Evolutionary conservation across 2,797 vertebrate genomes (phyloP), one percentile per base, ranked within the genome.

Genomic region (Falco novaeseelandiae): DNA sequence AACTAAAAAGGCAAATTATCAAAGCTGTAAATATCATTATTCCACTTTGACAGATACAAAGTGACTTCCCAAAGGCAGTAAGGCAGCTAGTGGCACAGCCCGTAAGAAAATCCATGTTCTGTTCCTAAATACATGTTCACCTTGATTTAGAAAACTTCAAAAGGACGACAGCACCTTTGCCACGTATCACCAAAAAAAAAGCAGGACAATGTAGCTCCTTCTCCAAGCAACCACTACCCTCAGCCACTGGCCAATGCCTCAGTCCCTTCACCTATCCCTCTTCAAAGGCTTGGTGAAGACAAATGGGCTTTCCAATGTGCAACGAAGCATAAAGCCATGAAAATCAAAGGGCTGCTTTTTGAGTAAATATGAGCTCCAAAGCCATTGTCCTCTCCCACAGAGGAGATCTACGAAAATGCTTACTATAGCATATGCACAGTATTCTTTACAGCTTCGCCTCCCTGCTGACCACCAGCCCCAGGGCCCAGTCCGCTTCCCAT

Each of bases 311-410:
- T 97, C 93, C 90, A 90, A 58, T 69, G 69, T 83, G 84, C 76
- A 93, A 83, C 0, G 79, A 96, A 96, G 94, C 90, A 95, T 61
- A 92, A 96, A 93, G 61, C 61, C 92, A 97, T 83, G 92, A 96
- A 93, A 97, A 97, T 94, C 97, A 96, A 97, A 97, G 87, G 83
- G 58, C 61, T 95, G 89, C 93, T 95, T 96, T 96, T 87, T 85
- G 84, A 86, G 89, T 92, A 96, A 97, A 96, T 95, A 95, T 93
- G 83, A 97, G 92, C 69, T 89, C 90, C 90, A 95, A 91, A 95
- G 92, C 65, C 69, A 89, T 93, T 97, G 87, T 97, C 92, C 76
- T 96, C 89, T 95, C 93, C 87, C 90, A 96, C 76, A 81, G 89
- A 95, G 83, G 48, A 93, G 87, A 95, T 81, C 90, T 87, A 94